Percentiles rank a stretch among this genome's conserved stretches.
Conservation (phyloP, 2,113 vertebrate genomes). For the Caranx ignobilis region DNA sequence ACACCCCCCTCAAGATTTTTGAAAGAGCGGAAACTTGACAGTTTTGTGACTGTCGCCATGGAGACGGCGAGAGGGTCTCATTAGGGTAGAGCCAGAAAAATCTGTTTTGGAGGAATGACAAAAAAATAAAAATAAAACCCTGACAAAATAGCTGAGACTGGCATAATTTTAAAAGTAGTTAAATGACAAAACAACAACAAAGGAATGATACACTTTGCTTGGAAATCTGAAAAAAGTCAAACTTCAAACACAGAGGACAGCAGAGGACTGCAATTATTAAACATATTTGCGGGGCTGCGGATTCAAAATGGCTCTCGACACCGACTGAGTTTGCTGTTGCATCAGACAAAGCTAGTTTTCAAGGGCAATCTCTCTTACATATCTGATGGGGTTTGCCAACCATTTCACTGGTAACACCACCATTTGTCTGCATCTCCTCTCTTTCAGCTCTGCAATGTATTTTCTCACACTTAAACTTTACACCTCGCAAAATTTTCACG, state of each 20-base stretch:
- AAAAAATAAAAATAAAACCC: constrained; percentile 13
- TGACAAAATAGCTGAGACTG: constrained; percentile 63
- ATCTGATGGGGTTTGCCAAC: constrained; percentile 54
- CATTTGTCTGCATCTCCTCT: constrained; percentile 41
- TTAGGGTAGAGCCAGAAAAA: constrained; percentile 81
- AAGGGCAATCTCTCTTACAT: constrained; percentile 61
- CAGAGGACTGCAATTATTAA: constrained; percentile 59
- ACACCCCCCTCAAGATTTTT: constrained; percentile 77
- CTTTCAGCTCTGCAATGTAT: constrained; percentile 42
- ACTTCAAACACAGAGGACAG: constrained; percentile 67
- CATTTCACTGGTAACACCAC: constrained; percentile 43
- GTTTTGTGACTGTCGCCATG: constrained; percentile 87
- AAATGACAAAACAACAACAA: constrained; percentile 58
- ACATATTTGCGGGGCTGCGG: constrained; percentile 64
- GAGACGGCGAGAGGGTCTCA: constrained; percentile 83
- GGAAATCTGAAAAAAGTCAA: constrained; percentile 58
- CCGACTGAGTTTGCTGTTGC: constrained; percentile 64
- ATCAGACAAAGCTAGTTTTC: constrained; percentile 71
- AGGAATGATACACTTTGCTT: constrained; percentile 46
- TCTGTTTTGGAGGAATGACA: constrained; percentile 67
- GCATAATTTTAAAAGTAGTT: constrained; percentile 63
- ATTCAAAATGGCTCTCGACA: constrained; percentile 71
- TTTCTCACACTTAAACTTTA: constrained; percentile 62
- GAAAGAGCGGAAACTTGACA: constrained; percentile 85
- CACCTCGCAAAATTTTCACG: constrained; percentile 63